Percentiles rank a stretch among this genome's conserved stretches.
Evolutionary conservation across 2,888 invertebrate species (phyloP).

Genomic region (Brassicogethes aeneus): DNA sequence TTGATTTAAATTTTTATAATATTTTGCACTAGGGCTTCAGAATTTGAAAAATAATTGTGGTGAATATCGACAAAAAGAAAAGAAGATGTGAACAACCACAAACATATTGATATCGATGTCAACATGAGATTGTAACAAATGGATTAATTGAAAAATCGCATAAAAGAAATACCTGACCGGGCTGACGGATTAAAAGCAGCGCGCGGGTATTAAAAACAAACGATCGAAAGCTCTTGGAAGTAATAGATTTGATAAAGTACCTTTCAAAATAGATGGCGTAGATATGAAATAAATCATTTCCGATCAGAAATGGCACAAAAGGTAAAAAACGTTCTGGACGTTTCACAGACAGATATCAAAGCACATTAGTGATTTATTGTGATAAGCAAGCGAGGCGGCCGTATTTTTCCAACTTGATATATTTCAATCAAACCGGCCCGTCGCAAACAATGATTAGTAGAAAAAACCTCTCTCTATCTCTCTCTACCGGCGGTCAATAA

Average conservation of each 20-base stretch:
- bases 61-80: too few species aligned
- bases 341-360: conserved; percentile 29
- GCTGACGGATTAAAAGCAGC: background rate
- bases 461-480: conserved; percentile 30
- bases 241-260: conserved; percentile 19
- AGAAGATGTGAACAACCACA: too few species aligned
- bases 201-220: conserved; percentile 1
- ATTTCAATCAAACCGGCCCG: conserved; percentile 39
- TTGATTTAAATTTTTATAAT: too few species aligned
- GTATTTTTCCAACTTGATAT: conserved; percentile 36
- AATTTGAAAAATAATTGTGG: too few species aligned
- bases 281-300: conserved; percentile 31
- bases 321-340: conserved; percentile 27
- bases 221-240: conserved; percentile 11
- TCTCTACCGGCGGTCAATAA: conserved; percentile 34
- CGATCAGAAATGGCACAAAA: conserved; percentile 24
- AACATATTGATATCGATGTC: too few species aligned
- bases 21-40: too few species aligned
- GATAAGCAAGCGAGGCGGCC: conserved; percentile 31
- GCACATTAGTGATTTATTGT: conserved; percentile 35
- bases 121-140: too few species aligned
- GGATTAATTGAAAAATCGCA: too few species aligned
- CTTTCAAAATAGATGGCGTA: conserved; percentile 22
- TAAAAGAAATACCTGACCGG: too few species aligned
- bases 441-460: conserved; percentile 39